Conservation (phyloP, 2,888 invertebrate genomes). For the Apeira syringaria region DNA sequence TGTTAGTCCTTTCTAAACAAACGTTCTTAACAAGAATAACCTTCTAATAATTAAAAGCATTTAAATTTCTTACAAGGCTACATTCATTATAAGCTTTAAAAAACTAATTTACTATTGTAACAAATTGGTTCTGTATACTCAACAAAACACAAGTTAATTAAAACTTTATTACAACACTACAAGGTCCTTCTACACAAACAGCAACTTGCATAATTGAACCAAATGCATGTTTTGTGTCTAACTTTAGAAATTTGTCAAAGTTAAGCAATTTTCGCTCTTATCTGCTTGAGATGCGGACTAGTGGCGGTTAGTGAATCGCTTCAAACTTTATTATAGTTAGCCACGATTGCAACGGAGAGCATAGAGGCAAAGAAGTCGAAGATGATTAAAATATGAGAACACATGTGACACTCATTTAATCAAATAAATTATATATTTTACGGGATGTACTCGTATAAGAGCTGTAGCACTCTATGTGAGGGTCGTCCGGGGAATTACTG, state of each 20-base stretch:
- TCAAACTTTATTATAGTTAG: neutral
- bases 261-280: conserved; percentile 2
- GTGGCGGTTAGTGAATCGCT: neutral
- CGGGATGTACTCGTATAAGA: too few species aligned
- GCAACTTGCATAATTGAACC: conserved; percentile 7
- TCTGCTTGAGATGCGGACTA: conserved; percentile 1
- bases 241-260: conserved; percentile 1
- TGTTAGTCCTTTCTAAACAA: too few species aligned
- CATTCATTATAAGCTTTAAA: too few species aligned
- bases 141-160: neutral
- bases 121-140: neutral
- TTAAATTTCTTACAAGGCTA: too few species aligned
- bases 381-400: too few species aligned
- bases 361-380: neutral
- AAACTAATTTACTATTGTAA: neutral
- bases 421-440: too few species aligned
- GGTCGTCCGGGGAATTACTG: too few species aligned
- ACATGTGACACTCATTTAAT: too few species aligned
- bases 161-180: conserved; percentile 1
- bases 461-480: too few species aligned
- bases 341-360: neutral
- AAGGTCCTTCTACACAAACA: conserved; percentile 2
- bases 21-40: too few species aligned
- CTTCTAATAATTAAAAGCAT: too few species aligned
- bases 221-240: conserved; percentile 1